Conservation (phyloP, 2,888 invertebrate species). For the Nipponacmea schrenckii region DNA sequence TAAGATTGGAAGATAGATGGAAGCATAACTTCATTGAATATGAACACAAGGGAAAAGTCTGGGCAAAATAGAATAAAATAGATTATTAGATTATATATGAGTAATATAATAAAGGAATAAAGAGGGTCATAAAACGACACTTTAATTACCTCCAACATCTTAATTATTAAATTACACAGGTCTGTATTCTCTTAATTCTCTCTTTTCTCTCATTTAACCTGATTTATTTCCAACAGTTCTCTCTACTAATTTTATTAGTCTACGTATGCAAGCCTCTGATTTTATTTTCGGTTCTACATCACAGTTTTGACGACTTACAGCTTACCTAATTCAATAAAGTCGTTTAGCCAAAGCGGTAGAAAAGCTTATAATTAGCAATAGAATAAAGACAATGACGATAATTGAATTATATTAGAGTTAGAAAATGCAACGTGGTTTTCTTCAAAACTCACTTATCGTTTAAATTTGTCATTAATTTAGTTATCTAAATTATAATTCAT, state of each 20-base stretch:
- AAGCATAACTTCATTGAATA: too few species aligned
- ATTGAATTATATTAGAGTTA: neutral
- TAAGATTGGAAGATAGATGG: too few species aligned
- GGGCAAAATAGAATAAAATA: neutral
- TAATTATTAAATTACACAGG: conserved; percentile 2
- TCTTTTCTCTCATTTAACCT: conserved; percentile 6
- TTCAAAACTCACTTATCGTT: conserved; percentile 4
- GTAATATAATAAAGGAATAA: conserved; percentile 4
- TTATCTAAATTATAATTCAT: conserved; percentile 4
- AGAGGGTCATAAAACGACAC: conserved; percentile 4
- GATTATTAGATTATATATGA: neutral
- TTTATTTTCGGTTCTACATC: neutral
- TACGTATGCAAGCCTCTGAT: conserved; percentile 6
- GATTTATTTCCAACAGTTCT: conserved; percentile 2
- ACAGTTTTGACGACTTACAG: conserved; percentile 3
- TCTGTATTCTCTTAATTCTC: conserved; percentile 7
- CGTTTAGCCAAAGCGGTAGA: conserved; percentile 8
- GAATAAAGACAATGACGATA: conserved; percentile 4
- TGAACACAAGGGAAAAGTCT: too few species aligned
- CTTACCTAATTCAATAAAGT: neutral
- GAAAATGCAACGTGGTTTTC: conserved; percentile 5
- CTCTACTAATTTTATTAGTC: neutral
- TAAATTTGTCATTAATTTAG: neutral
- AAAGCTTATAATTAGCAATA: conserved; percentile 6
- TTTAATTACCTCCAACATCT: conserved; percentile 2